Evolutionary conservation across 2,888 invertebrate genomes (phyloP).

Genomic region (Neelides folsomi): DNA sequence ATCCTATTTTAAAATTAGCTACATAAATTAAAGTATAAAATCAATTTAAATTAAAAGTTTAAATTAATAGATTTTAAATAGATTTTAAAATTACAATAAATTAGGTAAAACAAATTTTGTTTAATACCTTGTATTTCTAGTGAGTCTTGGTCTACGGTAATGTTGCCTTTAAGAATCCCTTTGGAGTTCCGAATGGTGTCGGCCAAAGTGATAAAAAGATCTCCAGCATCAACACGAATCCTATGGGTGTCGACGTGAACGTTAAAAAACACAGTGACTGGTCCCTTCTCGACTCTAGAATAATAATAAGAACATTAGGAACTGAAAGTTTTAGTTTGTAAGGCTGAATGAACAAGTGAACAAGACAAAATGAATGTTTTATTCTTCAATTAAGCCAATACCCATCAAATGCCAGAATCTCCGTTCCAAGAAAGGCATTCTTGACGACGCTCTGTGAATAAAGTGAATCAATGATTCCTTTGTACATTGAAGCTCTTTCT

Average conservation of each 20-base stretch:
- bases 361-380: neutral
- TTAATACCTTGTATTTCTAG: conserved; percentile 30
- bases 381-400: conserved; percentile 37
- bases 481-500: conserved; percentile 58
- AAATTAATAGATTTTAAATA: too few relatives aligned
- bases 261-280: conserved; percentile 70
- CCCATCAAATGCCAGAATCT: conserved; percentile 75
- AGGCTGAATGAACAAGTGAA: neutral
- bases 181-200: conserved; percentile 37
- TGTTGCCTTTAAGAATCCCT: conserved; percentile 22
- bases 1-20: neutral
- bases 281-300: conserved; percentile 51
- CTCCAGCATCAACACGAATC: conserved; percentile 40
- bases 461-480: conserved; percentile 58
- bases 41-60: too few relatives aligned
- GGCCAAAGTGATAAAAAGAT: conserved; percentile 49
- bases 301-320: neutral
- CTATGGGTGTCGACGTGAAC: conserved; percentile 60
- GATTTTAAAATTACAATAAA: too few relatives aligned
- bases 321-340: neutral
- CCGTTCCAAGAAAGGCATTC: conserved; percentile 62
- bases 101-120: neutral
- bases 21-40: neutral
- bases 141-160: conserved; percentile 27
- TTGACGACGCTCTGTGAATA: conserved; percentile 60